Percentiles rank a stretch among this genome's conserved stretches.
Conservation (phyloP, 1,140 invertebrate species). For the Temnothorax curvispinosus region DNA sequence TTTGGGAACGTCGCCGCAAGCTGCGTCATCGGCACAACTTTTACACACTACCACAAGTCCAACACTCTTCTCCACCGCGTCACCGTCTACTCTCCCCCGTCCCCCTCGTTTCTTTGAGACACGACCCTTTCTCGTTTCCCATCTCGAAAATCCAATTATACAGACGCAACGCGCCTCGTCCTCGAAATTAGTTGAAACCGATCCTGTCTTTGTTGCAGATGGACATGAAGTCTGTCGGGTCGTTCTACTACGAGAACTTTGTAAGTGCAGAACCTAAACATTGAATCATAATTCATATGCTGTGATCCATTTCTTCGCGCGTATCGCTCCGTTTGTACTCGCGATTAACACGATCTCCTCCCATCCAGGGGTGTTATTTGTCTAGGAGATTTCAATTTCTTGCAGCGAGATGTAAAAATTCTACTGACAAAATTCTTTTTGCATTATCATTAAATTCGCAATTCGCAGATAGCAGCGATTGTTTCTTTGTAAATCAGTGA, state of each 20-base stretch:
- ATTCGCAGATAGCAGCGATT: neutral
- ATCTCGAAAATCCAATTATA: constrained; percentile 65
- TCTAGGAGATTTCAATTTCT: neutral
- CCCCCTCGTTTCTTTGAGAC: constrained; percentile 61
- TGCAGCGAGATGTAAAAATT: neutral
- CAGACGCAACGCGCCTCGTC: constrained; percentile 72
- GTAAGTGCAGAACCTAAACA: constrained; percentile 90
- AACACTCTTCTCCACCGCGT: constrained; percentile 64
- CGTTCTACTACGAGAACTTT: constrained; percentile 97
- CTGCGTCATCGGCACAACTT: constrained; percentile 87
- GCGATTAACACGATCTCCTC: constrained; percentile 15
- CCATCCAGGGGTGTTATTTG: neutral
- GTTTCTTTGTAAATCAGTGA: constrained; percentile 11
- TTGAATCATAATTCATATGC: constrained; percentile 73
- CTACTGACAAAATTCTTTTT: neutral
- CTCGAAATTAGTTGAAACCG: constrained; percentile 85
- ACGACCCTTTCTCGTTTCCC: constrained; percentile 57
- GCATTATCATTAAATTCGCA: neutral
- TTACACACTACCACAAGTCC: constrained; percentile 77
- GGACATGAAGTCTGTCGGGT: constrained; percentile 97
- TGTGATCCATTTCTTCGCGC: constrained; percentile 19
- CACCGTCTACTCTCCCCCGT: neutral
- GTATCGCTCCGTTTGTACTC: neutral
- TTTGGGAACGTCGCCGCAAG: constrained; percentile 85
- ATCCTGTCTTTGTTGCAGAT: constrained; percentile 90